Conservation (phyloP, 2,797 vertebrate species). For the Sarcophilus harrisii region DNA sequence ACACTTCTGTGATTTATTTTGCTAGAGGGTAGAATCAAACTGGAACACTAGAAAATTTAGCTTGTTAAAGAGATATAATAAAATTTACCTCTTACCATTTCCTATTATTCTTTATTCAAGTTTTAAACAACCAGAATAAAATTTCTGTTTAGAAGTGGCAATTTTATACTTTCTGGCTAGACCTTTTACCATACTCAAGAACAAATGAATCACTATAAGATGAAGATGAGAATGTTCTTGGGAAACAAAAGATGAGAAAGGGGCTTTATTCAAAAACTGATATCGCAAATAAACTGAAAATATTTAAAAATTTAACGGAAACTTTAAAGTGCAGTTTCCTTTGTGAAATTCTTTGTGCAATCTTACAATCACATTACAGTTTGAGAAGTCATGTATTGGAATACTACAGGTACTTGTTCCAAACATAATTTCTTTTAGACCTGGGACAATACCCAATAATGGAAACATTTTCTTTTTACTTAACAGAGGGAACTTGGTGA, state of each 20-base stretch:
- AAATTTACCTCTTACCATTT: background rate
- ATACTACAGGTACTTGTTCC: background rate
- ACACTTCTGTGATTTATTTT: background rate
- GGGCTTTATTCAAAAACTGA: background rate
- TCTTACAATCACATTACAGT: background rate
- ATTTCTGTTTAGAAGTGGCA: background rate
- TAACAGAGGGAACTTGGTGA: conserved; percentile 87
- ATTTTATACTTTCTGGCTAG: background rate
- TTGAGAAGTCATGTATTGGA: background rate
- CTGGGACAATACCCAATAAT: background rate
- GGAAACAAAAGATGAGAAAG: background rate
- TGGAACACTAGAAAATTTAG: background rate
- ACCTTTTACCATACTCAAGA: background rate
- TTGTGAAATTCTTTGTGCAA: background rate
- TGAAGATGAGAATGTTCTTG: background rate
- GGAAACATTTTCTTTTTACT: conserved; percentile 9
- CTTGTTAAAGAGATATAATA: background rate
- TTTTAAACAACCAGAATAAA: background rate
- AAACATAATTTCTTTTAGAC: background rate
- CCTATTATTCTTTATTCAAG: background rate
- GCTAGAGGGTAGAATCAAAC: background rate
- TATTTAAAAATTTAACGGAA: background rate
- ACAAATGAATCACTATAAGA: background rate
- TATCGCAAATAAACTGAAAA: background rate
- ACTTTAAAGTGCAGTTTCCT: background rate